phyloP scores from a whole-genome alignment of 2,113 vertebrate genomes.

The Siphamia tubifer region DNA sequence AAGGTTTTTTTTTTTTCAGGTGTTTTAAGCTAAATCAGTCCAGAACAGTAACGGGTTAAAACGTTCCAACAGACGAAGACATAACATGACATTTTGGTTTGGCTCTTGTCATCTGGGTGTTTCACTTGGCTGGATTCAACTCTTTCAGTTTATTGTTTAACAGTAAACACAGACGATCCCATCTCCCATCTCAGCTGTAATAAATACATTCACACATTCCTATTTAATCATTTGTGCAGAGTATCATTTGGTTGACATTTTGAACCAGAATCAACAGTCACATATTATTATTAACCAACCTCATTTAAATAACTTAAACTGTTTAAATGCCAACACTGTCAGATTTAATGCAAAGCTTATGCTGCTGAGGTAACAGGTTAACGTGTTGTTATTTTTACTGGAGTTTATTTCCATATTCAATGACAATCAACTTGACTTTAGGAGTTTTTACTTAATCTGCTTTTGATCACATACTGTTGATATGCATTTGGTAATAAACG shows the following conservation, averaged over 20 bases:
- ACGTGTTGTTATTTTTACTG: conserved; percentile 17
- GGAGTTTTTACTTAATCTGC: conserved; percentile 1
- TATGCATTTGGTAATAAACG: too few relatives aligned
- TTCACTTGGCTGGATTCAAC: not conserved
- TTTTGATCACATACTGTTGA: too few relatives aligned
- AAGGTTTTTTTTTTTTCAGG: too few relatives aligned
- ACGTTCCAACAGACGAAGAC: not conserved
- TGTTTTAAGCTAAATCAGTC: too few relatives aligned
- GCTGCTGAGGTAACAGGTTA: conserved; percentile 27
- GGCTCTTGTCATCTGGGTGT: not conserved
- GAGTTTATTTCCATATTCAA: conserved; percentile 19
- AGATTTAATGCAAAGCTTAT: not conserved
- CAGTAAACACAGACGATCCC: not conserved
- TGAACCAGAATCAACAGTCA: conserved; percentile 12
- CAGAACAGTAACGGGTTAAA: too few relatives aligned
- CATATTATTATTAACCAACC: not conserved
- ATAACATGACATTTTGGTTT: conserved; percentile 43
- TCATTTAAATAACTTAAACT: conserved; percentile 3
- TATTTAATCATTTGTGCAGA: conserved; percentile 15
- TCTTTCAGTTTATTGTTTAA: not conserved
- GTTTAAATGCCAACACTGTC: conserved; percentile 1
- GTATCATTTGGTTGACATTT: conserved; percentile 34
- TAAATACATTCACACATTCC: conserved; percentile 12
- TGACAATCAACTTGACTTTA: conserved; percentile 3
- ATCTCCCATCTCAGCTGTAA: not conserved